Base-by-base conservation (phyloP, 1,140 invertebrate genomes). In the Bombus vancouverensis region DNA sequence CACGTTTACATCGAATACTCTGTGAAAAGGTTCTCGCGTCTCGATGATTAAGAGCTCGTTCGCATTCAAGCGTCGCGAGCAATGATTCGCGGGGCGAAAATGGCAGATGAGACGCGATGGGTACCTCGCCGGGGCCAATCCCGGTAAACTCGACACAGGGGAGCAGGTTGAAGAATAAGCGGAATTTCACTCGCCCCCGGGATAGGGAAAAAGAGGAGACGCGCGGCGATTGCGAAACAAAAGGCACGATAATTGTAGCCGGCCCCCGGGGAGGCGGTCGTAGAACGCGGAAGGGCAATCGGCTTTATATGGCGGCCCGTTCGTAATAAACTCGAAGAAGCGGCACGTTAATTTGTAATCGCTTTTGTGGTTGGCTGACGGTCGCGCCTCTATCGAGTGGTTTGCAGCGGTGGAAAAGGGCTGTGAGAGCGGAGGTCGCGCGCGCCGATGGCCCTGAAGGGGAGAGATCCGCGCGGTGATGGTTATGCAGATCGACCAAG, bases 231-330 rank as follows among this genome's bases (percentile, higher is more conserved):
- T 84, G 92, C 89, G 92, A 95, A 94, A 95, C 94, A 95, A 94
- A 95, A 93, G 93, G 91, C 92, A 91, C 88, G 93, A 94, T 95
- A 94, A 95, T 94, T 94, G 93, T 91, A 92, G 90, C 82, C 86
- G 71, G 87, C 83, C 90, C 92, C 90, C 53, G 9, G 90, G 92
- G 91, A 91, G 83, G 47, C 47, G 47, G 47, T 5, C 47, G 47
- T 53, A 53, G 18, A 53, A 34, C 57, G 59, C 47, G 66, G 1
- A n/a, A 72, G 78, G 70, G 70, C 82, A 68, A 82, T 53, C 66
- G 75, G 39, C 37, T 70, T 70, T 72, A 68, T 73, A 83, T 42
- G 66, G 59, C 62, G 71, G 86, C 18, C 68, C 89, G 92, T 92
- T 93, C 93, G 93, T 93, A 94, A 93, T 91, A 90, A 93, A 91